Evolutionary conservation across 2,797 vertebrate species (phyloP), one percentile per base, ranked within the genome.

Genomic region (Holocentrus rufus): DNA sequence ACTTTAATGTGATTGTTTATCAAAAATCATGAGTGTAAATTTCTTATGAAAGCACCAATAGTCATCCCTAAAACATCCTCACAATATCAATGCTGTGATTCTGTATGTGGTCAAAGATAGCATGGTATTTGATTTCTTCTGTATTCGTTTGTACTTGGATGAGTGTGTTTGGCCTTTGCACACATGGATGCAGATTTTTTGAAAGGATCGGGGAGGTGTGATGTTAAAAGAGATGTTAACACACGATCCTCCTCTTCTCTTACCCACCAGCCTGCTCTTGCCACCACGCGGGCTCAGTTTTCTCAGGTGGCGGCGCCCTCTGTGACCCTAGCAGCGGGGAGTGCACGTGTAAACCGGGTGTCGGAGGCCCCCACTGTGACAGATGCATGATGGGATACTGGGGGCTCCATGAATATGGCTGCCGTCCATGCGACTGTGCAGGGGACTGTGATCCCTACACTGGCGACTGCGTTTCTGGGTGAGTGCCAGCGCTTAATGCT

Each of bases 281-380:
- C 91, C 95, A 97, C 81, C 93, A 93, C 0, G 77, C 93, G 58
- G 96, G 96, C 78, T 94, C 95, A 0, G 85, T 94, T 20, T 89
- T 93, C 34, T 90, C 93, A 65, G 93, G 88, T 10, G 91, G 91
- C 0, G 44, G 53, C 76, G 76, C 89, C 71, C 65, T 80, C 59
- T 98, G 96, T 59, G 92, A 96, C 88, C 95, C 95, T 63, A 94
- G 85, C 91, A 95, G 93, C 0, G 94, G 96, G 0, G 92, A 94
- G 88, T 97, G 96, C 53, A 91, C 95, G 87, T 98, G 97, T 91
- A 97, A 96, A 84, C 95, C 96, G 0, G 96, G 96, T 0, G 95
- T 97, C 58, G 93, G 93, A 0, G 95, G 96, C 46, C 92, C 93
- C 59, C 92, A 62, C 60, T 97, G 97, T 15, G 95, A 97, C 90